Conservation (phyloP, 2,888 invertebrate genomes). For the Balanococcus diminutus region DNA sequence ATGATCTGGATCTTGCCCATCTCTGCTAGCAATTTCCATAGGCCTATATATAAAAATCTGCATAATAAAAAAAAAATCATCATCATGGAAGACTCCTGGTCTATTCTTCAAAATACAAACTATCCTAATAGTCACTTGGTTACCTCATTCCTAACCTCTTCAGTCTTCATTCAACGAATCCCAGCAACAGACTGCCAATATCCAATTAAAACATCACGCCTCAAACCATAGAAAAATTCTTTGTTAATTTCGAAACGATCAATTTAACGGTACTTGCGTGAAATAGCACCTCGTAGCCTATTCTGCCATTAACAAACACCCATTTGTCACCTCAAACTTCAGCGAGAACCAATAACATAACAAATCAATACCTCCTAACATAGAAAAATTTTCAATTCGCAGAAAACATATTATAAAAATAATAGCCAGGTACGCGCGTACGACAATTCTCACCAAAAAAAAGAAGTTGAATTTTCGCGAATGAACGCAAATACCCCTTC, state of each 20-base stretch:
- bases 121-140: too few relatives aligned
- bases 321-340: neutral
- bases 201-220: neutral
- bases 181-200: neutral
- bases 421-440: neutral
- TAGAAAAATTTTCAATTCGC: conserved; percentile 4
- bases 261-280: conserved; percentile 4
- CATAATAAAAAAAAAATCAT: too few relatives aligned
- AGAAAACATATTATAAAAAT: neutral
- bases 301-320: neutral
- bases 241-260: conserved; percentile 12
- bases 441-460: too few relatives aligned
- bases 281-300: neutral
- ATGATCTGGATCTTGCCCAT: too few relatives aligned
- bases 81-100: too few relatives aligned
- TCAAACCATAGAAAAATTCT: neutral
- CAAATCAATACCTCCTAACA: neutral
- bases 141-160: neutral
- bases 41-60: too few relatives aligned
- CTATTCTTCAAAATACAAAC: too few relatives aligned
- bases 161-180: neutral
- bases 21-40: too few relatives aligned
- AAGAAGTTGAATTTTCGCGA: neutral
- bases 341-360: neutral
- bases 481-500: neutral